phyloP scores from a whole-genome alignment of 2,113 vertebrate species.

The Apus apus region DNA sequence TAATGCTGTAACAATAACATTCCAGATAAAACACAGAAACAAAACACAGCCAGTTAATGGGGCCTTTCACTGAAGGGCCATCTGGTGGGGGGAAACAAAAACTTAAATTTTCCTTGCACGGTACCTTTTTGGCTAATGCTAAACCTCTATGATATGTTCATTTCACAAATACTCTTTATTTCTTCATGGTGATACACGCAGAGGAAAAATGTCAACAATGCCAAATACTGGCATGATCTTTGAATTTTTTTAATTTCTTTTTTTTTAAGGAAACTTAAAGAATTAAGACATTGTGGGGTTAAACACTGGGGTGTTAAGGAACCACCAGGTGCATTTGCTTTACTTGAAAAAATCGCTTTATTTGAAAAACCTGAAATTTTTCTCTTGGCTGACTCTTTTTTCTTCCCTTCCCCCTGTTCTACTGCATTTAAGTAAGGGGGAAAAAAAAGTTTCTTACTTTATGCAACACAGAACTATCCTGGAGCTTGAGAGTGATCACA shows the following conservation, averaged over 20 bases:
- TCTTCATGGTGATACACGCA: background rate
- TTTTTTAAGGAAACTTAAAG: background rate
- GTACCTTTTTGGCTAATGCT: background rate
- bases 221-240: background rate
- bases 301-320: background rate
- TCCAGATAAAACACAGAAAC: background rate
- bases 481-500: background rate
- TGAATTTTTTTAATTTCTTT: conserved; percentile 3
- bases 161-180: background rate
- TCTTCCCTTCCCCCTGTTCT: background rate
- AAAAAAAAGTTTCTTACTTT: background rate
- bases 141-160: background rate
- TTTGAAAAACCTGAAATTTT: background rate
- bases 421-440: background rate
- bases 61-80: background rate
- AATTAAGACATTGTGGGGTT: background rate
- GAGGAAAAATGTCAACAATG: background rate
- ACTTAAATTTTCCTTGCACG: background rate
- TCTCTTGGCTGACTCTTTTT: background rate
- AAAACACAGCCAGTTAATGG: background rate
- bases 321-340: background rate
- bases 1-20: background rate
- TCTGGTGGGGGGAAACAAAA: background rate
- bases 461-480: background rate
- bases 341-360: too few species aligned